Base-by-base conservation (phyloP, 2,113 vertebrate genomes). In the Pipra filicauda region DNA sequence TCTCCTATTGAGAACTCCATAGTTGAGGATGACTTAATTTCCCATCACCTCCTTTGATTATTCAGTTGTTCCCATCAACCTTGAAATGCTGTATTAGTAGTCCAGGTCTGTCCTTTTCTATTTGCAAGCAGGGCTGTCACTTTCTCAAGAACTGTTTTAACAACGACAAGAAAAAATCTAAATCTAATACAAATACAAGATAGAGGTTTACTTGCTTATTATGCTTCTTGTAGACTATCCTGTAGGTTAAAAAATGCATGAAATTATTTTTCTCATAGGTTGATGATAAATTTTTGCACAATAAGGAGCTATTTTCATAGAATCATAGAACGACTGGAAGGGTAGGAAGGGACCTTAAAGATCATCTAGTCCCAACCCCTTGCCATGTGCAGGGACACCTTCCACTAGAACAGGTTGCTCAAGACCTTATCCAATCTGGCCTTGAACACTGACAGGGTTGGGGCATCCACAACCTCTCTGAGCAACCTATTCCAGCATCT, bases 71-170 rank as follows among this genome's bases (percentile, higher is more conserved):
- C 33, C 30, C 51, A 11, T 39, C 17, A 41, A 41, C 13, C 49
- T 86, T 10, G 0, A 76, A 77, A 28, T 5, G 8, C 41, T 19
- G 22, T 19, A 22, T 52, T 15, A 31, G 35, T 13, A 11, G 48
- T 7, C 19, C 1, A 14, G 23, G 30, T 69, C 46, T 59, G 30
- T 27, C 27, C 3, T 77, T 69, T 62, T 2, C 46, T 10, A 14
- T 33, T 27, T 35, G 26, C 1, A 1, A 8, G 37, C 3, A 10
- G 23, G 2, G 6, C 7, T 22, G n/a, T 8, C 12, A 3, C 79
- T 61, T 67, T 49, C 27, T 9, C 7, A 41, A 55, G 28, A 54
- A 6, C n/a, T 8, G 7, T 37, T 20, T 1, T 28, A 67, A 44
- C 4, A 93, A 43, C 2, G 35, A 19, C 24, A 57, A 22, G 12